Percentiles rank a stretch among this genome's conserved stretches.
These are phyloP conservation scores for Tadarida brasiliensis DNA, from an alignment of 2,797 vertebrate species.

Conservation along the genomic window DNA sequence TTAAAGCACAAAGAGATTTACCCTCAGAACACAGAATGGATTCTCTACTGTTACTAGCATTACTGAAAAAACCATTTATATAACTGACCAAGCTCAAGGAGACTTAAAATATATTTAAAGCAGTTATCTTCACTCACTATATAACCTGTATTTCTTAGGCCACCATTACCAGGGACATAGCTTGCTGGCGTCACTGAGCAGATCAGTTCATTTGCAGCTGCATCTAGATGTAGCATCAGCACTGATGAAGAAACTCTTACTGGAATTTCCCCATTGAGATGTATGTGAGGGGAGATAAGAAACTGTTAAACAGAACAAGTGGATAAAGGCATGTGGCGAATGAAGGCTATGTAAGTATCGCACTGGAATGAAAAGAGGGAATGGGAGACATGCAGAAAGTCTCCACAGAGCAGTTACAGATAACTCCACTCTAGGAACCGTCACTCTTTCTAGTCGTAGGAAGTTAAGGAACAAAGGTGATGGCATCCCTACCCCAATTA, in stretches of 20 bases:
- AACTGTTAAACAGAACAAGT: slow-evolving; percentile 24
- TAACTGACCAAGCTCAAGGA: slow-evolving; percentile 30
- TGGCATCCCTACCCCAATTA: neutral
- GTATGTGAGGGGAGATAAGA: slow-evolving; percentile 7
- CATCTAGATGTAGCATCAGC: neutral
- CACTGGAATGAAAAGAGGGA: neutral
- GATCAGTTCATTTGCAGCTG: slow-evolving; percentile 42
- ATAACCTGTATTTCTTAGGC: neutral
- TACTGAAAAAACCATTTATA: neutral
- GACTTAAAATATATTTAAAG: slow-evolving; percentile 20
- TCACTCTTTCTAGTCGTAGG: neutral
- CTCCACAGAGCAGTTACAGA: neutral
- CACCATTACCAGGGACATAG: neutral
- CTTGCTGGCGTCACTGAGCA: neutral
- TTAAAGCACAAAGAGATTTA: slow-evolving; percentile 21
- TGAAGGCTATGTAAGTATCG: neutral
- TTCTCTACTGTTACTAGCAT: slow-evolving; percentile 10
- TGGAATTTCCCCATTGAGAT: slow-evolving; percentile 40
- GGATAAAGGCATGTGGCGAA: slow-evolving; percentile 43
- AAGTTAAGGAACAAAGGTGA: neutral
- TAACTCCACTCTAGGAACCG: neutral
- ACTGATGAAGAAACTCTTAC: neutral
- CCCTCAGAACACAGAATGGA: neutral
- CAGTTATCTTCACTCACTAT: neutral
- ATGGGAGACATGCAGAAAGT: neutral